phyloP scores from a whole-genome alignment of 1,140 invertebrate genomes.

The Monochamus saltuarius region DNA sequence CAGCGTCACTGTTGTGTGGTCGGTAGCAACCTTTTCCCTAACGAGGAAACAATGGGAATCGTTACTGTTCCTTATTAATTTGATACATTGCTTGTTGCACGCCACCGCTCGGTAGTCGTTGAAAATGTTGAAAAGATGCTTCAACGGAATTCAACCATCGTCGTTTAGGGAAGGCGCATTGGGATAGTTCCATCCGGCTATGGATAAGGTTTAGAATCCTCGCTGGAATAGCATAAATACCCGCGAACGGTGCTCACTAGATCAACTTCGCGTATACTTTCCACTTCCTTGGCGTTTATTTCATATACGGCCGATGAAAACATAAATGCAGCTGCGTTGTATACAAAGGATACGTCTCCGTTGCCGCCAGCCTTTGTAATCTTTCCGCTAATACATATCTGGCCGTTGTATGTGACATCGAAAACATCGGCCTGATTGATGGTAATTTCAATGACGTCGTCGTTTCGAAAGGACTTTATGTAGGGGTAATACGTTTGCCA shows the following conservation, averaged over 20 bases:
- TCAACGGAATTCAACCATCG: conserved; percentile 1
- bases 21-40: not conserved
- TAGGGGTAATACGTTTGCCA: conserved; percentile 12
- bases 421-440: conserved; percentile 19
- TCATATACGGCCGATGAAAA: conserved; percentile 10
- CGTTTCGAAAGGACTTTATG: conserved; percentile 18
- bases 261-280: conserved; percentile 11
- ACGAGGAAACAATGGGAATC: conserved; percentile 15
- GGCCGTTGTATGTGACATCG: conserved; percentile 7
- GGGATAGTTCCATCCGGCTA: conserved; percentile 16
- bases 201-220: not conserved
- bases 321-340: conserved; percentile 14
- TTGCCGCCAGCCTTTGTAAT: conserved; percentile 5
- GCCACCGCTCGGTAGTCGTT: conserved; percentile 15
- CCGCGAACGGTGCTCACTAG: conserved; percentile 14
- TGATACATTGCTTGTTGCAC: conserved; percentile 9
- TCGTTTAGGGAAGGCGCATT: not conserved
- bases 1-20: not conserved
- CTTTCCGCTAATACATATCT: conserved; percentile 8
- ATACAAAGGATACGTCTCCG: conserved; percentile 3
- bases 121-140: conserved; percentile 18
- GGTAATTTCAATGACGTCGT: conserved; percentile 18
- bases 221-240: conserved; percentile 5
- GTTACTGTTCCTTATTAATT: conserved; percentile 16
- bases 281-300: conserved; percentile 5